Evolutionary conservation across 2,797 vertebrate species (phyloP), one percentile per base, ranked within the genome.

Genomic region (Percopsis omiscomaycus): DNA sequence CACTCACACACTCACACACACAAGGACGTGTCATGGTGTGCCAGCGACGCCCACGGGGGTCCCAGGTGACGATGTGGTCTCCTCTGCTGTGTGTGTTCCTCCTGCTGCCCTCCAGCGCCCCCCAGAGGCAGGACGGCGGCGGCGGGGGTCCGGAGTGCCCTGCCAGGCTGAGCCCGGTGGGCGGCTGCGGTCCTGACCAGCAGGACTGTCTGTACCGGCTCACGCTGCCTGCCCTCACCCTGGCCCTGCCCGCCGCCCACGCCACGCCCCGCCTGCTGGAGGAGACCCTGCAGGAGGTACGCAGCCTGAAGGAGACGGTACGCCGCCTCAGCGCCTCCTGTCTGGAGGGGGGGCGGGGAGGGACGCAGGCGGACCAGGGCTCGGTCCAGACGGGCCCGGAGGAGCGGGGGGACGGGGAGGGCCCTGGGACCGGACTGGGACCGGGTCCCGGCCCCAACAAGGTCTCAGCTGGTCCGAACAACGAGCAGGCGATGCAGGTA

Each of bases 161-260:
- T 8, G 60, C 95, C 67, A 94, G 92, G 76, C 82, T 99, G 70
- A 94, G 94, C 89, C 89, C 91, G 53, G 84, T 86, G 2, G 93
- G 79, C 42, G 92, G 93, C 70, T 99, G 97, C 61, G 88, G 89
- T 79, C 88, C 87, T 48, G 88, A 89, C 0, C 91, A 81, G 6
- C 95, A 93, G 4, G 92, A 94, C 4, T 99, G 97, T 70, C 90
- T 92, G 0, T 97, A 95, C 73, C 95, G 96, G 90, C 85, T 99
- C 77, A 94, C 84, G 56, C 78, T 99, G 83, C 98, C 98, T 51
- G 89, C 93, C 0, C 88, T 99, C 86, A 95, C 95, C 58, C 88
- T 99, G 62, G 94, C 98, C 90, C 89, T 99, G 66, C 96, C 98
- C 32, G 1, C 32, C 32, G 32, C 32, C 32, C 32, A 4, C 5